These are phyloP conservation scores for Serripes groenlandicus DNA, from an alignment of 2,888 invertebrate species.

Conservation along the genomic window DNA sequence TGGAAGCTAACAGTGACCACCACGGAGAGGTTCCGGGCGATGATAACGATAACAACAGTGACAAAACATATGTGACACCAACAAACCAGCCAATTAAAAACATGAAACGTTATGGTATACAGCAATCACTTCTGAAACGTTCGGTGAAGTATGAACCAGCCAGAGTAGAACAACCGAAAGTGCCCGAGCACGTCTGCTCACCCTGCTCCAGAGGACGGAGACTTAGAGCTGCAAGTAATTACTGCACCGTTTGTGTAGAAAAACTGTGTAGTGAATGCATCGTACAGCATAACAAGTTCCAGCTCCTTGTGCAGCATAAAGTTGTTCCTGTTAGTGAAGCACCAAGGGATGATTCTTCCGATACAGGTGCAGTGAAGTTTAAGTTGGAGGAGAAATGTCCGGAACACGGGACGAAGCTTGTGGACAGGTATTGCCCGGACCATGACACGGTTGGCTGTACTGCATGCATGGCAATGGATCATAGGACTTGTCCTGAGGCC, in stretches of 20 bases:
- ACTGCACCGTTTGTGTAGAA: slow-evolving; percentile 56
- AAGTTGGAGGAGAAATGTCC: slow-evolving; percentile 13
- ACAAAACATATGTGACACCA: neutral
- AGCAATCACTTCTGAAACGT: slow-evolving; percentile 40
- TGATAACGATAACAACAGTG: neutral
- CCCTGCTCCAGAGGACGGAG: slow-evolving; percentile 52
- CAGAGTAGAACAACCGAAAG: slow-evolving; percentile 39
- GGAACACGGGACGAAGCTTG: slow-evolving; percentile 42
- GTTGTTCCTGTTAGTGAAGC: slow-evolving; percentile 38
- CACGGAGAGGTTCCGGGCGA: neutral
- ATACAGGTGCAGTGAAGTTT: neutral
- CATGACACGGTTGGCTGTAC: slow-evolving; percentile 61
- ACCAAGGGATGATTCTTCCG: slow-evolving; percentile 23
- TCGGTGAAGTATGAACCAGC: slow-evolving; percentile 53
- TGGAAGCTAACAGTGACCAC: neutral
- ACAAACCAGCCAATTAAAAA: neutral
- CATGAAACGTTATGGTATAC: slow-evolving; percentile 48
- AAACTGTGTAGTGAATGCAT: slow-evolving; percentile 55
- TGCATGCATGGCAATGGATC: slow-evolving; percentile 56
- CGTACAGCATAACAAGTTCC: slow-evolving; percentile 54
- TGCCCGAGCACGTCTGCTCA: slow-evolving; percentile 43
- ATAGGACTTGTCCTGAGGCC: slow-evolving; percentile 52
- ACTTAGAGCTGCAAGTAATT: slow-evolving; percentile 28
- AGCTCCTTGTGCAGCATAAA: slow-evolving; percentile 50
- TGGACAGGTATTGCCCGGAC: slow-evolving; percentile 48